Base-by-base conservation (phyloP, 30 jellyfish, hydroid and myxozoan species). In the Nemopilema nomurai region DNA sequence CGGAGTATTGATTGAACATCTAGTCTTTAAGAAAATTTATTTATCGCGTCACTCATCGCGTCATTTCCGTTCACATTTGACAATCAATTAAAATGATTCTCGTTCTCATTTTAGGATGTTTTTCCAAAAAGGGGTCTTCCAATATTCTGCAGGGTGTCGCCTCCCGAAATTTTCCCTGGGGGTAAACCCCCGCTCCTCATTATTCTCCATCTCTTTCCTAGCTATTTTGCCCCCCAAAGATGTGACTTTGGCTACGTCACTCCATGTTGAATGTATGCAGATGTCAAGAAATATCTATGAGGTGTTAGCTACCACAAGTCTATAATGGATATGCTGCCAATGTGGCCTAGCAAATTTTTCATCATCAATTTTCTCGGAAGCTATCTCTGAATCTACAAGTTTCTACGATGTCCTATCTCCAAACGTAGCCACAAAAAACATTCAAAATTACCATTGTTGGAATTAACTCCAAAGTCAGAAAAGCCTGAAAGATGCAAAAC, bases 261-360 rank as follows among this genome's bases (percentile, higher is more conserved):
- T n/a, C n/a, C 86, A 76, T 57, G 52, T 76, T 26, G 68, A 76
- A 76, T 76, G 86, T 31, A 9, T 76, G 86, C 67, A 41, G 33
- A 76, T 76, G 73, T 76, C 86, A 76, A 49, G 74, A 9, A 31
- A 76, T 8, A 53, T 50, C 33, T 76, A 76, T 22, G 75, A 76
- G 86, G 86, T 31, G 33, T 31, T 76, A 76, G 86, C 86, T 29
- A 76, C 50, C 86, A 76, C 86, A 24, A 76, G 86, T 53, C 51
- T 76, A 18, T 73, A 76, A 31, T 76, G 86, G 86, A 76, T 76
- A 29, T 76, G 86, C 33, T 76, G 86, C 86, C 26, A 76, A 19
- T 76, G 86, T 76, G 86, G 86, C 33, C 33, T 76, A 51, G 51
- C 74, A 24, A 76, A 76, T 49, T 76, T 76, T 76, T 76, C 86